Evolutionary conservation across 1,140 invertebrate species (phyloP), one percentile per base, ranked within the genome.

Genomic region (Penaeus indicus): DNA sequence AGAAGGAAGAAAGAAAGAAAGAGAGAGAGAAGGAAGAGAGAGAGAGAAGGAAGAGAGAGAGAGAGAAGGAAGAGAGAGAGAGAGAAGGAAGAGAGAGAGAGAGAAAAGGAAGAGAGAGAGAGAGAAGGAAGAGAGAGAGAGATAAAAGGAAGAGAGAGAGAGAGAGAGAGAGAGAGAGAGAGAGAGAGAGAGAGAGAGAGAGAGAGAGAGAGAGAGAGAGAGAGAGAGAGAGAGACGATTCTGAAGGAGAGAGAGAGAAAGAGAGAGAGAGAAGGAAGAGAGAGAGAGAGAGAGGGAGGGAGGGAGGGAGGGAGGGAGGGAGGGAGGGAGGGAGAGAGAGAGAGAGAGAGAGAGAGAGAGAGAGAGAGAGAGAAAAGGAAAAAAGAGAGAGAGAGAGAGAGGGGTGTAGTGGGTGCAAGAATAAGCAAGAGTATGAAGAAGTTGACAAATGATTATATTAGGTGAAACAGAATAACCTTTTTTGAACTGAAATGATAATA

Each of bases 341-440:
- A 67, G 64, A 67, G 64, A 67, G 64, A 67, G 64, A 67, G 4
- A 67, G 64, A 67, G 64, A 67, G 64, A 67, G 4, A 67, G 16
- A 16, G 64, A 13, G n/a, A 27, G 21, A 5, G 63, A 1, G 63
- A 3, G 10, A 2, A 69, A 27, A 69, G 67, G 27, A 27, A 69
- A 27, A 69, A 25, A 69, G 64, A 69, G 64, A 69, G 64, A 69
- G 64, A 69, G 64, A 69, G 64, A 69, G 64, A 69, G 64, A 69
- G 64, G 27, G 64, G 27, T 21, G 27, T 21, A 69, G 67, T 25
- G 67, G 27, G 67, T 25, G 67, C n/a, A 27, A 69, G 67, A 69
- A 27, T 25, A 27, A 69, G n/a, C n/a, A n/a, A n/a, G n/a, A n/a
- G n/a, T n/a, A n/a, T n/a, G n/a, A n/a, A n/a, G n/a, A n/a, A n/a